phyloP scores from a whole-genome alignment of 2,888 invertebrate genomes.

The Buathra laborator region DNA sequence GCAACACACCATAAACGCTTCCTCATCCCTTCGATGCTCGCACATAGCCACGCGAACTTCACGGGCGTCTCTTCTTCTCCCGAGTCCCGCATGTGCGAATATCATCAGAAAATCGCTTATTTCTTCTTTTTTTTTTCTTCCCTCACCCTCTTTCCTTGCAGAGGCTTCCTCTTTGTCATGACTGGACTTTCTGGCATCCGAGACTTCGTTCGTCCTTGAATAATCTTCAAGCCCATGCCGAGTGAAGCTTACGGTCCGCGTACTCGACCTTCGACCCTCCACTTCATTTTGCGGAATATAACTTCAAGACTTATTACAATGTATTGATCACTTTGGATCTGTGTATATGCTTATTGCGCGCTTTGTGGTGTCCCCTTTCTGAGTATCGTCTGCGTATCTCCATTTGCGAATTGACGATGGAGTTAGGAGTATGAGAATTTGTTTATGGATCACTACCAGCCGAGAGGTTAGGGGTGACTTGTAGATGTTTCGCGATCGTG shows the following conservation, averaged over 20 bases:
- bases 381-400: too few species aligned
- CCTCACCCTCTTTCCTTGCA: conserved; percentile 8
- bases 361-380: too few species aligned
- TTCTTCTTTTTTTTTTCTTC: conserved; percentile 51
- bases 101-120: conserved; percentile 1
- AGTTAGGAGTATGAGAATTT: too few species aligned
- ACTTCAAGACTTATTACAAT: neutral
- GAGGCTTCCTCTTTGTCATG: conserved; percentile 31
- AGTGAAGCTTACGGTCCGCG: conserved; percentile 40
- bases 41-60: conserved; percentile 65
- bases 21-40: neutral
- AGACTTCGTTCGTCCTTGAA: conserved; percentile 17
- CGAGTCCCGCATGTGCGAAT: conserved; percentile 16
- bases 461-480: too few species aligned
- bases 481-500: too few species aligned
- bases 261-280: conserved; percentile 44
- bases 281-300: conserved; percentile 12
- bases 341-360: neutral
- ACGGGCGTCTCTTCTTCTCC: conserved; percentile 63
- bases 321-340: neutral
- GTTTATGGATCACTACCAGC: too few species aligned
- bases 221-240: conserved; percentile 29
- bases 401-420: too few species aligned
- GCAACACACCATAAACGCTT: conserved; percentile 56
- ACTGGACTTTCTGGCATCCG: conserved; percentile 27